Evolutionary conservation across 2,888 invertebrate species (phyloP), one percentile per base, ranked within the genome.

Genomic region (Leptogaster cylindrica): DNA sequence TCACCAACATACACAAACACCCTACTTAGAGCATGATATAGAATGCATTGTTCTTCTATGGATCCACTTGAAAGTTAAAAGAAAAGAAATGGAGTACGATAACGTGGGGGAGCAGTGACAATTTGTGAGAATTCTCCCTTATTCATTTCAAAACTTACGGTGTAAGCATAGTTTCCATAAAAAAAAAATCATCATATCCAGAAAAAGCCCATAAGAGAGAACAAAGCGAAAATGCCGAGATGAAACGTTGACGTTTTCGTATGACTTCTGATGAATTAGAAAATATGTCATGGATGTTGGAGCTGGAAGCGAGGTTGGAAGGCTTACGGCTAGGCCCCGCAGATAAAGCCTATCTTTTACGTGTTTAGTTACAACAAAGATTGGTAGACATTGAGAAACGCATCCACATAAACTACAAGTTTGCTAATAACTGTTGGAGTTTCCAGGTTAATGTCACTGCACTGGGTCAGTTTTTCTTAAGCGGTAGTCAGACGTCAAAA

Each of bases 251-350:
- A 55, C 36, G 39, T 55, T 31, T 52, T 55, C 55, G 20, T 55
- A 39, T 39, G 55, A 55, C 55, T 55, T 36, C 36, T 55, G 55
- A 55, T 55, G 55, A 55, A 55, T 55, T 55, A 55, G 55, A 55
- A 55, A 55, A 36, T 36, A 12, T 18, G 18, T 23, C 36, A 12
- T 36, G 41, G n/a, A n/a, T n/a, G n/a, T n/a, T n/a, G 41, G 16
- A 41, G n/a, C 41, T 16, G 16, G 16, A n/a, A n/a, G 18, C 41
- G 16, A 41, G 14, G n/a, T n/a, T n/a, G n/a, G n/a, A n/a, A n/a
- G n/a, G n/a, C n/a, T n/a, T n/a, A n/a, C n/a, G n/a, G n/a, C n/a
- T n/a, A n/a, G n/a, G n/a, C n/a, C n/a, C n/a, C n/a, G n/a, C n/a
- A n/a, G n/a, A n/a, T n/a, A n/a, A n/a, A n/a, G n/a, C n/a, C n/a